A percentile compares a stretch with the other conserved stretches of the same genome.
phyloP scores from a whole-genome alignment of 1,140 invertebrate species.

The Pseudomyrmex sp. region DNA sequence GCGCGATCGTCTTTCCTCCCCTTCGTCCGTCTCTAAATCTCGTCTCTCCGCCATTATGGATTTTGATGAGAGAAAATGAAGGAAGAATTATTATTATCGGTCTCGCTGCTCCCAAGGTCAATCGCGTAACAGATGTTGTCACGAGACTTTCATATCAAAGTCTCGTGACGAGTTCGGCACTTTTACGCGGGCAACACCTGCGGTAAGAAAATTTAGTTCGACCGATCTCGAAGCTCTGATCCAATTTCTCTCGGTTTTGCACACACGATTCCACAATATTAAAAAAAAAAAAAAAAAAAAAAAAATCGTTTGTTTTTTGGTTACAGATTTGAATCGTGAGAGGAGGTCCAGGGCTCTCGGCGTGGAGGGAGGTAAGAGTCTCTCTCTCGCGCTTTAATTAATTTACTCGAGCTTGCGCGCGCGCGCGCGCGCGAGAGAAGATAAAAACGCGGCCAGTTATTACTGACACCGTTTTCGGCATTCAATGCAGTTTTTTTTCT shows the following conservation, averaged over 20 bases:
- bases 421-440: neutral
- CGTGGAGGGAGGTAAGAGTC: conserved; percentile 50
- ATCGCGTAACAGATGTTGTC: neutral
- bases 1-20: conserved; percentile 46
- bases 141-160: neutral
- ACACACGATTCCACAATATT: neutral
- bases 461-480: neutral
- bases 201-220: neutral
- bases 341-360: neutral
- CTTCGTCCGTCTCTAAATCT: neutral
- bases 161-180: neutral
- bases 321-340: conserved; percentile 53
- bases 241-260: neutral
- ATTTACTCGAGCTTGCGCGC: neutral
- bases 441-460: conserved; percentile 9
- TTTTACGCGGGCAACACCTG: neutral
- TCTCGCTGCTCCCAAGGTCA: conserved; percentile 11
- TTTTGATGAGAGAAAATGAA: conserved; percentile 36
- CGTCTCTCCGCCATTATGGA: conserved; percentile 51
- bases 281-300: neutral
- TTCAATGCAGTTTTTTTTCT: neutral
- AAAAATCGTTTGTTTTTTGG: conserved; percentile 45
- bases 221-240: neutral
- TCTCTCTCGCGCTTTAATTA: conserved; percentile 22
- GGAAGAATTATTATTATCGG: conserved; percentile 50